Percentiles rank a stretch among this genome's conserved stretches.
Conservation (phyloP, 92 coral and sea anemone species). For the Parazoanthus swiftii region DNA sequence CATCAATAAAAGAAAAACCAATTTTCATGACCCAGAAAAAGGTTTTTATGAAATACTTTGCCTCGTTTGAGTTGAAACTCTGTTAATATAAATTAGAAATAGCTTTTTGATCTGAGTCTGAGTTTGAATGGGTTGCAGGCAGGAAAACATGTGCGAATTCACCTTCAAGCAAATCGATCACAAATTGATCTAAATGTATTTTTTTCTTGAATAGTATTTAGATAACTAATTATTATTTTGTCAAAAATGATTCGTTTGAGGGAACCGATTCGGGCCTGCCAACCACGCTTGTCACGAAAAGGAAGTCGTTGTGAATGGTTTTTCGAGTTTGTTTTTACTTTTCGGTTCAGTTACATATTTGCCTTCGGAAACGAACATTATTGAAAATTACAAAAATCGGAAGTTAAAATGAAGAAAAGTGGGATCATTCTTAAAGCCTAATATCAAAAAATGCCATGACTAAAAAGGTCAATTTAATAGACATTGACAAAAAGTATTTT, state of each 20-base stretch:
- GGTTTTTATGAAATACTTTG: too few species aligned
- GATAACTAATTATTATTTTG: conserved; percentile 18
- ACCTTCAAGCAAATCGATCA: neutral
- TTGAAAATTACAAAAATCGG: neutral
- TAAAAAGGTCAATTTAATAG: neutral
- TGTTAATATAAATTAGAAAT: neutral
- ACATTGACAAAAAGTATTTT: neutral
- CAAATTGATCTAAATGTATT: neutral
- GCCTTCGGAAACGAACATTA: neutral
- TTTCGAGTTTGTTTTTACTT: neutral
- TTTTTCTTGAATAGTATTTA: neutral
- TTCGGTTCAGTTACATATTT: neutral
- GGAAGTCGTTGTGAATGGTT: neutral
- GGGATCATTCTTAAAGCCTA: neutral
- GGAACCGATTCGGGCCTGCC: neutral
- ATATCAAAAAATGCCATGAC: neutral
- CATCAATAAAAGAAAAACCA: too few species aligned
- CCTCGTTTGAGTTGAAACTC: too few species aligned
- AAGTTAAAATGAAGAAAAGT: neutral
- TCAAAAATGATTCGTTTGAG: neutral
- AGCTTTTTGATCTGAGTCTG: neutral
- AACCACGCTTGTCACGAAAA: neutral
- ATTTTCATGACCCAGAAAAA: too few species aligned
- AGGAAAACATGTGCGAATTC: neutral
- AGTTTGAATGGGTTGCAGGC: neutral